Conservation (phyloP, 2,797 vertebrate species). For the Gobio occitaniae region DNA sequence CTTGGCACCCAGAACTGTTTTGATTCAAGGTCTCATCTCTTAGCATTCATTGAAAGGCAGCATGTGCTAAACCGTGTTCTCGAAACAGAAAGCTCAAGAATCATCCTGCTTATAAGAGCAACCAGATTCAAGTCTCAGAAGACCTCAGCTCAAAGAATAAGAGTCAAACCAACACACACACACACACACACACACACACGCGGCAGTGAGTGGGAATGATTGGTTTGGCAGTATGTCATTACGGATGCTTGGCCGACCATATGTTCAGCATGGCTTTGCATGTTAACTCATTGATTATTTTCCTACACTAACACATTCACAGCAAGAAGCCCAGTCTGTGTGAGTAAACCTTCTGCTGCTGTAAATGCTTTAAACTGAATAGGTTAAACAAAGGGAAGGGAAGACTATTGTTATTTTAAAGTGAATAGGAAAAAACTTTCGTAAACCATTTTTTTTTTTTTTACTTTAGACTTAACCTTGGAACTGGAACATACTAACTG, state of each 20-base stretch:
- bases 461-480: not conserved
- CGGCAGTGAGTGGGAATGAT: slow-evolving; percentile 23
- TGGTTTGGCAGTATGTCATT: slow-evolving; percentile 44
- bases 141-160: slow-evolving; percentile 36
- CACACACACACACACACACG: not conserved
- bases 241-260: slow-evolving; percentile 35
- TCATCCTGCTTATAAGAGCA: slow-evolving; percentile 51
- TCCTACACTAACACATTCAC: slow-evolving; percentile 20
- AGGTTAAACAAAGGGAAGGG: slow-evolving; percentile 38
- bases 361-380: slow-evolving; percentile 38
- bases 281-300: slow-evolving; percentile 51
- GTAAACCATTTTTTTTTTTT: not conserved
- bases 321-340: slow-evolving; percentile 35
- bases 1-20: slow-evolving; percentile 38
- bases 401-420: slow-evolving; percentile 33
- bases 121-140: slow-evolving; percentile 42
- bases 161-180: slow-evolving; percentile 11
- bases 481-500: not conserved
- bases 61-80: slow-evolving; percentile 37
- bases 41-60: slow-evolving; percentile 28
- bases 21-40: slow-evolving; percentile 21
- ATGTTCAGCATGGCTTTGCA: slow-evolving; percentile 43
- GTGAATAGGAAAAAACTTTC: not conserved
- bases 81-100: slow-evolving; percentile 37
- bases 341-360: slow-evolving; percentile 44